phyloP scores from a whole-genome alignment of 2,113 vertebrate genomes.

The Craseonycteris thonglongyai region DNA sequence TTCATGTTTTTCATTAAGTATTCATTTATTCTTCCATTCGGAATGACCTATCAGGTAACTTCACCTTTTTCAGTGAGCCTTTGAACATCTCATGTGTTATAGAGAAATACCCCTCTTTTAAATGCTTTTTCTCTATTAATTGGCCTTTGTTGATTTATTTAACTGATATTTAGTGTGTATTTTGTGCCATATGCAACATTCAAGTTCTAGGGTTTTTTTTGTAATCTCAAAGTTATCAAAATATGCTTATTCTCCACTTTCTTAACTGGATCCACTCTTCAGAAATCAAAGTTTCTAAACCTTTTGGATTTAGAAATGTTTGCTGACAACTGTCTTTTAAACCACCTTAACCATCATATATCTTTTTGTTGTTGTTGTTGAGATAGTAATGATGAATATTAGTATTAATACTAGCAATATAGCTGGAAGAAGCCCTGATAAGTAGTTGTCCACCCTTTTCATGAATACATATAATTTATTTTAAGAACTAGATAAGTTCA shows the following conservation, averaged over 20 bases:
- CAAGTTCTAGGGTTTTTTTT: background rate
- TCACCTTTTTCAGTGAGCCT: background rate
- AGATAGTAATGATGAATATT: background rate
- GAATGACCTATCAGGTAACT: background rate
- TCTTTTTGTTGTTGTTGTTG: background rate
- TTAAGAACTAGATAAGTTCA: background rate
- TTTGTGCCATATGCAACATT: background rate
- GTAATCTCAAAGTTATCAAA: background rate
- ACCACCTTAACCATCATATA: background rate
- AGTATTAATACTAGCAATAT: background rate
- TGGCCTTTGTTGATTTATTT: constrained; percentile 1
- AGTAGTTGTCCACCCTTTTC: background rate
- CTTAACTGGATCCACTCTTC: constrained; percentile 17
- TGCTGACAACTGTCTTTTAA: constrained; percentile 6
- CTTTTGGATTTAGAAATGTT: constrained; percentile 29
- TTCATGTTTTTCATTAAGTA: constrained; percentile 26
- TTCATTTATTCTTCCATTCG: background rate
- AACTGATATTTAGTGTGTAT: background rate
- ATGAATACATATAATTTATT: background rate
- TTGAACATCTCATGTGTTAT: background rate
- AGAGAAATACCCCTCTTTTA: background rate
- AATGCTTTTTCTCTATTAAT: constrained; percentile 24
- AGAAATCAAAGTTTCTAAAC: background rate
- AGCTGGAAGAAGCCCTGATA: background rate
- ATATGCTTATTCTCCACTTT: background rate